Evolutionary conservation across 2,113 vertebrate species (phyloP), one percentile per base, ranked within the genome.

Genomic region (Aplodontia rufa): DNA sequence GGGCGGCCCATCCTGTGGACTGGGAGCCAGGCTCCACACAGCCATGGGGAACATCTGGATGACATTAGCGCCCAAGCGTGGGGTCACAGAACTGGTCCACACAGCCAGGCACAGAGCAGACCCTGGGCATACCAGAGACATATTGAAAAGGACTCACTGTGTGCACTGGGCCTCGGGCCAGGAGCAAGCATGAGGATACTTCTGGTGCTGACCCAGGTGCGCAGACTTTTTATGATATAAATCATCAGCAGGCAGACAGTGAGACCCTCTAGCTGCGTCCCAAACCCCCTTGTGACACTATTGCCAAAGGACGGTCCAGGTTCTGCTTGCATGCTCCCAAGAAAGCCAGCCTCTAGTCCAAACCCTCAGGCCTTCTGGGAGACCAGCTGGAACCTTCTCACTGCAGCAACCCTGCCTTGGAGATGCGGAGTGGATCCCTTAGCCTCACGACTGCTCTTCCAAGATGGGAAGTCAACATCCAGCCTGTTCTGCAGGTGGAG

Each of bases 31-130:
- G 28, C 42, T 8, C 8, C 19, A 12, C 47, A 78, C 76, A 87
- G 96, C 94, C 79, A 88, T 89, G 69, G 85, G 94, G 90, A 82
- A 92, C 81, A 97, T 95, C 97, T 95, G 97, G 45, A 6, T 72
- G 58, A 91, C 45, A 96, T 76, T 71, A 81, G 86, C 91, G 85
- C 80, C 87, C 93, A 80, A 49, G 80, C 17, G 60, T 95, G 96
- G 47, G 79, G 75, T 96, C 95, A 96, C 91, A 96, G 97, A 96
- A 60, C 66, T 47, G 7, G 24, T 83, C 74, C 92, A 85, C 84
- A 83, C 0, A 0, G 71, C 37, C 0, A 0, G 17, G 42, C 47
- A 14, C 10, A 32, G 45, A 30, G 20, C 74, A 82, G 80, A 14
- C 28, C 45, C 60, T 1, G 22, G 32, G 40, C 28, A 55, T 55